Conservation (phyloP, 2,113 vertebrate genomes). For the Caloenas nicobarica region DNA sequence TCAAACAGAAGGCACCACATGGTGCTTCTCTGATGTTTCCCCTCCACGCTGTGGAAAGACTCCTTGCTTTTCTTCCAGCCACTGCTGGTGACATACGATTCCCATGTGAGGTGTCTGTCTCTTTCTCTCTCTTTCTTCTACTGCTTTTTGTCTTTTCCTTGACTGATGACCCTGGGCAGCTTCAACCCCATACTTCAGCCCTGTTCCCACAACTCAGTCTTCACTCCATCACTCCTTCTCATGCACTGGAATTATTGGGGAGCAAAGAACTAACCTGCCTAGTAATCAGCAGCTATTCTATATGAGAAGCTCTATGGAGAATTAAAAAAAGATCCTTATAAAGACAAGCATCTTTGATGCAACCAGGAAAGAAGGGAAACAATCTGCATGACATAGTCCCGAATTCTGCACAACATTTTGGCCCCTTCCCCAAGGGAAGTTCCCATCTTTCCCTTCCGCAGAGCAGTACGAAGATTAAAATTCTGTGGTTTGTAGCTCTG, state of each 20-base stretch:
- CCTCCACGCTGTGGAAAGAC: background rate
- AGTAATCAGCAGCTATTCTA: background rate
- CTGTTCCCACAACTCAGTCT: background rate
- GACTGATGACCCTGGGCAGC: background rate
- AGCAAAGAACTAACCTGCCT: background rate
- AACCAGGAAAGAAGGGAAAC: background rate
- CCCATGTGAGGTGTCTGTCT: background rate
- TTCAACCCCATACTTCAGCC: background rate
- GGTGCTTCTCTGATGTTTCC: background rate
- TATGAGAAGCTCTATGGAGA: background rate
- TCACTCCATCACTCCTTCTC: background rate
- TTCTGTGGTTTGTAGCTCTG: background rate
- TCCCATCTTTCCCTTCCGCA: background rate
- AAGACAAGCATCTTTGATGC: background rate
- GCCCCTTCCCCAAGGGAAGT: background rate
- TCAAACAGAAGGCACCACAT: background rate
- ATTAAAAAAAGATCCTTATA: background rate
- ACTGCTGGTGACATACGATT: background rate
- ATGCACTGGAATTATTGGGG: background rate
- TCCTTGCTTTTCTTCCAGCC: background rate
- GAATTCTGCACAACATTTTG: background rate
- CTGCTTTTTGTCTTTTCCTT: background rate
- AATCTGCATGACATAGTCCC: background rate
- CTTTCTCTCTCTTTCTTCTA: background rate
- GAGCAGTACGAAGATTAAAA: background rate